These are phyloP conservation scores for Erynnis tages DNA, from an alignment of 2,888 invertebrate genomes.

Conservation along the genomic window DNA sequence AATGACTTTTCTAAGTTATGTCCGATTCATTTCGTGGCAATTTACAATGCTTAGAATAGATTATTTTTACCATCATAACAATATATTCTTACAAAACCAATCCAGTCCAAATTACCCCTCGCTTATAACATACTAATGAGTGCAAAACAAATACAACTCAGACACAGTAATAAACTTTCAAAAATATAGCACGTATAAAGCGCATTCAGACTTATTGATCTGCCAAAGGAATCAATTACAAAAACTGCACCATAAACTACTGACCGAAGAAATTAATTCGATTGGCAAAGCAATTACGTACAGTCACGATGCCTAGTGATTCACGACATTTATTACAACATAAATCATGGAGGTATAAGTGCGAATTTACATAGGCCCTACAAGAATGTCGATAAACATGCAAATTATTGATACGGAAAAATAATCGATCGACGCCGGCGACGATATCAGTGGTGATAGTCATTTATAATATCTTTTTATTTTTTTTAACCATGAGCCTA, in stretches of 20 bases:
- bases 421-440: constrained; percentile 27
- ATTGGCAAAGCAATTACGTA: constrained; percentile 76
- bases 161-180: constrained; percentile 32
- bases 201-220: constrained; percentile 54
- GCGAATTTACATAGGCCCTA: constrained; percentile 63
- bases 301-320: constrained; percentile 74
- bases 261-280: constrained; percentile 72
- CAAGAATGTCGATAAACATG: constrained; percentile 56
- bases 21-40: no score
- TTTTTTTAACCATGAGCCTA: no score
- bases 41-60: no score
- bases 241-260: constrained; percentile 73
- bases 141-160: constrained; percentile 1
- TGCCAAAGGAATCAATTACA: constrained; percentile 68
- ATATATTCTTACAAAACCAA: no score
- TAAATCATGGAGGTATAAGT: constrained; percentile 61
- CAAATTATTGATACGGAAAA: constrained; percentile 44
- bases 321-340: constrained; percentile 63
- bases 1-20: no score
- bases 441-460: no score
- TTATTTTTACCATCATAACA: no score
- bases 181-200: constrained; percentile 43
- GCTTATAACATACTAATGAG: constrained; percentile 1
- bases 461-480: no score
- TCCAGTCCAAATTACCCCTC: no score